Conservation (phyloP, 1,140 invertebrate genomes). For the Ganaspis sp. region DNA sequence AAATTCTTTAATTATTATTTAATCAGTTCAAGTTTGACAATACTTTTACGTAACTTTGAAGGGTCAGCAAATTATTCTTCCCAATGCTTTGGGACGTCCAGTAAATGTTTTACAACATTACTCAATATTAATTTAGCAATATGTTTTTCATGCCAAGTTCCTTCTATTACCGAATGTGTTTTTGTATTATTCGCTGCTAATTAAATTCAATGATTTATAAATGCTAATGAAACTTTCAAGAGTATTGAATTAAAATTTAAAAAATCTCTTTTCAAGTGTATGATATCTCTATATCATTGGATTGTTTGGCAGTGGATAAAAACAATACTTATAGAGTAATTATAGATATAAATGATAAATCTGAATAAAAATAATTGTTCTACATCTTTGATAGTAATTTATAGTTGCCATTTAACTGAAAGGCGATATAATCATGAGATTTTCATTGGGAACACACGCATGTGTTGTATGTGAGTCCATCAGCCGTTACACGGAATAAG, state of each 20-base stretch:
- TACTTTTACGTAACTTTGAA: no score
- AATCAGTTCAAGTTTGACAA: no score
- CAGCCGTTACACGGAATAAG: constrained; percentile 8
- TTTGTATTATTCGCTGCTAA: not conserved
- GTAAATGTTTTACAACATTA: no score
- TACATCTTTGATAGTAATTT: constrained; percentile 3
- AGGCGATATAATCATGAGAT: not conserved
- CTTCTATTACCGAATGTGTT: no score
- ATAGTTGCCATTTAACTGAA: constrained; percentile 8
- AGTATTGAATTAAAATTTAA: not conserved
- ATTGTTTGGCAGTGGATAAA: not conserved
- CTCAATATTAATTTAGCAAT: no score
- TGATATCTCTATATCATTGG: no score
- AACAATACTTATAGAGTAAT: not conserved
- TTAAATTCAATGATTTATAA: no score
- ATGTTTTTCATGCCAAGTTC: no score
- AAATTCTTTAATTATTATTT: no score
- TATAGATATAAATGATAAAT: not conserved
- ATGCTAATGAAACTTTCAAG: no score
- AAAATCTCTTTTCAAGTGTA: not conserved
- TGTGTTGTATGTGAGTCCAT: not conserved
- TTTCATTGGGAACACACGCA: not conserved
- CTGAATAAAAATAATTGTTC: not conserved
- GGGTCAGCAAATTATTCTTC: no score
- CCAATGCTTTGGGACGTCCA: no score